Base-by-base conservation (phyloP, 2,113 vertebrate species). In the Carettochelys insculpta region DNA sequence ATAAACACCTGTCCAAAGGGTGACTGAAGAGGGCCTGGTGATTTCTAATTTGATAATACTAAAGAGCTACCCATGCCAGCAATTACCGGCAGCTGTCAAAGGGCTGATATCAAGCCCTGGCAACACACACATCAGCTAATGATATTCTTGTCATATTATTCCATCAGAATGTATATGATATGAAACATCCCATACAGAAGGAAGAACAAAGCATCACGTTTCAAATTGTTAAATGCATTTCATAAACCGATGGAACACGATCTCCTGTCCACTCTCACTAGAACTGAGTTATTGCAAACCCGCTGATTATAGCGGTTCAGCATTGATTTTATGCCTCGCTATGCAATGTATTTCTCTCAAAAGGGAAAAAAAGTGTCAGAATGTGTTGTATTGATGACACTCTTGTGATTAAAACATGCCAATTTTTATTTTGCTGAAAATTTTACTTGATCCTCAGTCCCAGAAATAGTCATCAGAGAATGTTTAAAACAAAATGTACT, bases 401-500 rank as follows among this genome's bases (percentile, higher is more conserved):
- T 38, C 80, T 54, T 65, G n/a, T 34, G 76, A 52, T 0, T 0
- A 19, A 87, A 50, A 86, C 8, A 5, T 2, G 68, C n/a, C 2
- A 61, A 25, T 6, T 80, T 45, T n/a, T 0, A 3, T 47, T 56
- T 50, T 38, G 24, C 27, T 77, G 68, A 53, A 85, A 77, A 77
- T 2, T 65, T 58, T 68, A 20, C 7, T 45, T 92, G 89, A 84
- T 91, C 52, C 68, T 90, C 85, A 83, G 89, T 75, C 90, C 77
- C 51, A 61, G 77, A 87, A 95, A 94, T 65, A 83, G 87, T 88
- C 41, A 83, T 48, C 85, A 85, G 84, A 77, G 45, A n/a, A 90
- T 92, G 88, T 97, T 97, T 95, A 95, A 97, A 97, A 97, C 89
- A 94, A 97, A 97, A 97, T 89, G 94, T 96, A 95, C 92, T 91